Base-by-base conservation (phyloP, 2,113 vertebrate species). In the Ptilonorhynchus violaceus region DNA sequence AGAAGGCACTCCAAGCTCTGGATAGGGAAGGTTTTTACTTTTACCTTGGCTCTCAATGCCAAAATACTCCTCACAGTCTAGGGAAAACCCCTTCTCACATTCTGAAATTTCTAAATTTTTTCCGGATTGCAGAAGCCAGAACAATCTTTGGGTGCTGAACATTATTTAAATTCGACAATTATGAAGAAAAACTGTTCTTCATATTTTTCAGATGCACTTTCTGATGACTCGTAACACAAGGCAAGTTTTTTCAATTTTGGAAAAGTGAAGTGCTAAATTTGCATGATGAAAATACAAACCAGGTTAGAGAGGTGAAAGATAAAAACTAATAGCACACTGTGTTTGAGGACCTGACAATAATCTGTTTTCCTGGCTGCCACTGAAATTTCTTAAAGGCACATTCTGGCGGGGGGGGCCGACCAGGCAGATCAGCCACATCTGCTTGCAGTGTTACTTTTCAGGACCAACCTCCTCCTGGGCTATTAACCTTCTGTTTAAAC, bases 401-500 rank as follows among this genome's bases (percentile, higher is more conserved):
- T 79, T 60, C 44, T 52, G 56, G 55, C 11, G 5, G 27, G 2
- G 6, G 21, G 10, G 46, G 19, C 11, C 4, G 1, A 63, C 33
- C 24, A 50, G 42, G 6, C 12, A 46, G 35, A 55, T 88, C 55
- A 80, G 3, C 28, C 24, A n/a, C 46, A 13, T 76, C 72, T 73
- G 37, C 44, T 23, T 20, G 3, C 47, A 84, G 49, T 5, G 33
- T 24, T 72, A 24, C 64, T 86, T 73, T 64, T 19, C 53, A 80
- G 72, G 28, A 62, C 76, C 67, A 92, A 23, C 50, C 11, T 77
- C 37, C 49, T 92, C 53, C 37, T 42, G 30, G 37, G 39, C 19
- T 83, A 25, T 68, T 83, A 85, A 90, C 67, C 49, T 92, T 62
- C 67, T 79, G 6, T 47, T 85, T 85, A 62, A 86, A 58, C 39